Conservation (phyloP, 2,113 vertebrate genomes). For the Silurus meridionalis region DNA sequence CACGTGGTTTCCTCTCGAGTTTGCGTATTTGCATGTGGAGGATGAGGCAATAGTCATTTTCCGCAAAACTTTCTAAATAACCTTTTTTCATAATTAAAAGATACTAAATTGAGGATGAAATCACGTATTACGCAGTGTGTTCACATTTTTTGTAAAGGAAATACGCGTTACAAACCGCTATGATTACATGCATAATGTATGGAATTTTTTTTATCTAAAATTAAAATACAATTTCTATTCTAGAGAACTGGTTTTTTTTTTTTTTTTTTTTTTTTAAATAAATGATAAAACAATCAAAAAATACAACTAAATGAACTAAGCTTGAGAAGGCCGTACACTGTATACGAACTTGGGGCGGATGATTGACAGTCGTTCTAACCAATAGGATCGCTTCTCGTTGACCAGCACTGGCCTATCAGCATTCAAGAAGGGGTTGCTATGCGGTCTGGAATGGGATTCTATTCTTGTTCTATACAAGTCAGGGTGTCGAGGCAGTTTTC, state of each 20-base stretch:
- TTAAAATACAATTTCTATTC: no score
- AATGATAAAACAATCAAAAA: neutral
- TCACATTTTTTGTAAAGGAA: no score
- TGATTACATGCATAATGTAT: neutral
- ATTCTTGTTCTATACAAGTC: neutral
- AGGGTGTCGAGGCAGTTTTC: neutral
- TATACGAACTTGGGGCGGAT: neutral
- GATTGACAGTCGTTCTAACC: conserved; percentile 7
- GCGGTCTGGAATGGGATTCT: neutral
- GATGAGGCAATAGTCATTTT: neutral
- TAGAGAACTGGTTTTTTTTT: no score
- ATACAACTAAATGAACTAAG: no score
- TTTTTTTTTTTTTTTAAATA: no score
- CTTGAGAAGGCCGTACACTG: neutral
- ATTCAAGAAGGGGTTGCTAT: neutral
- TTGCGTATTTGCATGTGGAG: neutral
- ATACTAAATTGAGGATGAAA: no score
- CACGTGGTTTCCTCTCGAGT: neutral
- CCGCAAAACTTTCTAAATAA: no score
- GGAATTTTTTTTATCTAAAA: no score
- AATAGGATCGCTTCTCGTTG: neutral
- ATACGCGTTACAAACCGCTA: neutral
- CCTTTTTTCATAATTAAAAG: no score
- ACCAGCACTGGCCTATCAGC: conserved; percentile 23
- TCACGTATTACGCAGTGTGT: no score